Evolutionary conservation across 2,113 vertebrate species (phyloP).

Genomic region (Monopterus albus): DNA sequence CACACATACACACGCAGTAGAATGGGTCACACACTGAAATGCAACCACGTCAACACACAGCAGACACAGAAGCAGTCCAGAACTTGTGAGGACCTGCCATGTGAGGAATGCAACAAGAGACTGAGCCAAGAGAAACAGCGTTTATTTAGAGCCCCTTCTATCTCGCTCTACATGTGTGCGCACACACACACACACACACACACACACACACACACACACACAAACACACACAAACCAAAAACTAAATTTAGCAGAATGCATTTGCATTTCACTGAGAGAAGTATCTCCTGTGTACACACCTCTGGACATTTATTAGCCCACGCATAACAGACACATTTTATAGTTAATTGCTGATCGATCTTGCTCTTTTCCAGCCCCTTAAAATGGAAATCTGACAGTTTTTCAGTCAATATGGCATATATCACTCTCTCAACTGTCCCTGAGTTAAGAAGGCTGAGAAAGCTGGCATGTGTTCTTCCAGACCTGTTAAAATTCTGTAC

Average conservation of each 20-base stretch:
- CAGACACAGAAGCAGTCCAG: no score
- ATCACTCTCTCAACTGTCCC: neutral
- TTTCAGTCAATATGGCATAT: constrained; percentile 25
- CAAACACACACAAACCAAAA: constrained; percentile 1
- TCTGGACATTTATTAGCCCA: neutral
- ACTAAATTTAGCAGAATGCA: neutral
- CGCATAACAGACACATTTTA: constrained; percentile 10
- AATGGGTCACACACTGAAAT: no score
- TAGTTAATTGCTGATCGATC: constrained; percentile 53
- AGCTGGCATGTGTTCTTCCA: neutral
- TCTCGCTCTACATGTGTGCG: no score
- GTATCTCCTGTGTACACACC: no score
- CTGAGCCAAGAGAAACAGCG: no score
- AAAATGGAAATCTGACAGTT: constrained; percentile 34
- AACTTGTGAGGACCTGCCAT: no score
- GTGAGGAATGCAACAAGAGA: no score
- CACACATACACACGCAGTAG: no score
- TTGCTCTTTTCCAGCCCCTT: constrained; percentile 33
- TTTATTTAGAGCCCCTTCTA: no score
- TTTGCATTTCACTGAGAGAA: no score
- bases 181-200: neutral
- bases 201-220: neutral
- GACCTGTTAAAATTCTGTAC: neutral
- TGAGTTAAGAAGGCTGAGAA: no score
- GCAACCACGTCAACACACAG: no score